Conservation (phyloP, 1,140 invertebrate genomes). For the Trichonephila clavata region DNA sequence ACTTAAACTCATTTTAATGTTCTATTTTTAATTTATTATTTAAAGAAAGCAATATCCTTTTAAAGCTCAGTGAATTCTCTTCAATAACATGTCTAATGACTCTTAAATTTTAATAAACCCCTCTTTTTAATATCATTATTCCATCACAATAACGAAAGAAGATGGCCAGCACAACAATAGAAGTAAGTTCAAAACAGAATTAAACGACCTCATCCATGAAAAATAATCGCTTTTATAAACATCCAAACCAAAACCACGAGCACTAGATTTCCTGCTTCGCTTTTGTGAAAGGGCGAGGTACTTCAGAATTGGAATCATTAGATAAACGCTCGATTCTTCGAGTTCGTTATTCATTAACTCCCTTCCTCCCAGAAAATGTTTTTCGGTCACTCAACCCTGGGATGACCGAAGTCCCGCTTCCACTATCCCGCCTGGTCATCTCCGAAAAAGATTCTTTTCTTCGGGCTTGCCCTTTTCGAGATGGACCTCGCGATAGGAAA, state of each 20-base stretch:
- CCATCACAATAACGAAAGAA: too few relatives aligned
- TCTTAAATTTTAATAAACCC: too few relatives aligned
- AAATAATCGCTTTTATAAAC: neutral
- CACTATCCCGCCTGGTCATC: constrained; percentile 1
- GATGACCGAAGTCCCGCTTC: constrained; percentile 2
- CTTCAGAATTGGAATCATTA: neutral
- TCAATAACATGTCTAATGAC: too few relatives aligned
- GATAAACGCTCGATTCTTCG: neutral
- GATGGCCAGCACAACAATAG: neutral
- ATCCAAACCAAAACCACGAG: neutral
- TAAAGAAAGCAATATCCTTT: too few relatives aligned
- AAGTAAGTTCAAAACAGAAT: neutral
- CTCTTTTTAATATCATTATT: too few relatives aligned
- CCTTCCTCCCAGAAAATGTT: neutral
- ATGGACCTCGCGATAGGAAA: neutral
- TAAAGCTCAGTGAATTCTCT: too few relatives aligned
- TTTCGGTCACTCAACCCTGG: neutral
- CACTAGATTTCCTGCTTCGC: too few relatives aligned
- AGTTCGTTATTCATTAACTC: neutral
- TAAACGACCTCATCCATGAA: neutral
- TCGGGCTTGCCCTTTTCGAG: neutral
- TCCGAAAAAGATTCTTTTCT: neutral
- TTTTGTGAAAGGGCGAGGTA: neutral
- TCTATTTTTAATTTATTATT: too few relatives aligned
- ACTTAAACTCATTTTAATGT: too few relatives aligned